These are phyloP conservation scores for Riparia riparia DNA, from an alignment of 2,113 vertebrate genomes.

Conservation along the genomic window DNA sequence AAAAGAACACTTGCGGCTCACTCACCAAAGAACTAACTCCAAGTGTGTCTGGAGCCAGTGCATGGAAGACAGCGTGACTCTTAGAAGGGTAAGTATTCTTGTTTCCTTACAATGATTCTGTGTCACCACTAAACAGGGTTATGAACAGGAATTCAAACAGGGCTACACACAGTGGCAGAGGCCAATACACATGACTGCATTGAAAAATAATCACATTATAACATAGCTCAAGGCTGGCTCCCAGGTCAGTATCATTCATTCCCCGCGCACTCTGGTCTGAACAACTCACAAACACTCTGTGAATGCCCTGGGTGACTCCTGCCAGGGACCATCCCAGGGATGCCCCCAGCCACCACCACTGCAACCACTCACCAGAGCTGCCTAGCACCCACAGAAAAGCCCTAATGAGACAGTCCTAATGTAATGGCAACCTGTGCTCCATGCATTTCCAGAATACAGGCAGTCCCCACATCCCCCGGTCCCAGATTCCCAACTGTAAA, in stretches of 20 bases:
- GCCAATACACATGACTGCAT: accelerated
- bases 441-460: neutral
- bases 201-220: neutral
- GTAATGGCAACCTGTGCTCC: neutral
- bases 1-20: neutral
- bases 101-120: neutral
- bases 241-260: accelerated
- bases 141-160: neutral
- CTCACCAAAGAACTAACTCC: neutral
- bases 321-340: neutral
- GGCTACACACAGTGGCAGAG: neutral
- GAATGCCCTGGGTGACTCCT: neutral
- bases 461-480: accelerated
- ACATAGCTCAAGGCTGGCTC: neutral
- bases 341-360: neutral
- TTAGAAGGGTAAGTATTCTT: neutral
- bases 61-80: neutral
- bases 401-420: neutral
- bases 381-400: neutral
- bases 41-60: neutral
- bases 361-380: neutral
- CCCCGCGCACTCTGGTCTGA: neutral
- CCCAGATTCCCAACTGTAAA: neutral
- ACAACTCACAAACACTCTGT: neutral
- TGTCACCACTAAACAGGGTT: neutral